These are phyloP conservation scores for Enteromius treurensis DNA, from an alignment of 2,797 vertebrate genomes.

Conservation along the genomic window DNA sequence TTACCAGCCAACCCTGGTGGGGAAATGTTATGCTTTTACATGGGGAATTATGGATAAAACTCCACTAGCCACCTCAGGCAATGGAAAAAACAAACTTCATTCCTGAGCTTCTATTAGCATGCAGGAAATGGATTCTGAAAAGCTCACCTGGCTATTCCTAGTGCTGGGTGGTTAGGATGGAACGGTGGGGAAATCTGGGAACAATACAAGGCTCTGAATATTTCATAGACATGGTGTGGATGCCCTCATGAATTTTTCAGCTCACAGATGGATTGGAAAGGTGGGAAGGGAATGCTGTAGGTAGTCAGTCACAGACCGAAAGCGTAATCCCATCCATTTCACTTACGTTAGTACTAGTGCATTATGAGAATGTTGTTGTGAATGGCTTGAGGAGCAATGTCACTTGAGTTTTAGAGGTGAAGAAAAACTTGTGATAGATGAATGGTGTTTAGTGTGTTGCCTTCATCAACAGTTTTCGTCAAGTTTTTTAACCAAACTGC, in stretches of 20 bases:
- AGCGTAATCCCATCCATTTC: slow-evolving; percentile 16
- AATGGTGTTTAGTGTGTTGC: neutral
- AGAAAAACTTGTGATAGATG: neutral
- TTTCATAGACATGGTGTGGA: slow-evolving; percentile 48
- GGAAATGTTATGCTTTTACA: slow-evolving; percentile 32
- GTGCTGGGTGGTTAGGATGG: slow-evolving; percentile 12
- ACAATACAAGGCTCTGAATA: slow-evolving; percentile 53
- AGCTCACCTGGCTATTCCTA: slow-evolving; percentile 28
- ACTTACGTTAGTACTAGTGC: slow-evolving; percentile 1
- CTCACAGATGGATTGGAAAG: slow-evolving; percentile 7
- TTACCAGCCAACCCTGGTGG: slow-evolving; percentile 29
- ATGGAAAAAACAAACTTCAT: slow-evolving; percentile 17
- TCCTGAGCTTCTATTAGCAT: slow-evolving; percentile 31
- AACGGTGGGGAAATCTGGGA: slow-evolving; percentile 16
- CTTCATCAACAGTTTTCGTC: neutral
- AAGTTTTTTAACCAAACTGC: neutral
- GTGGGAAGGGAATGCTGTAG: slow-evolving; percentile 33
- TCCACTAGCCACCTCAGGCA: slow-evolving; percentile 15
- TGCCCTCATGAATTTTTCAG: slow-evolving; percentile 51
- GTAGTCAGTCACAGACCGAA: slow-evolving; percentile 25
- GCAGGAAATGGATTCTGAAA: slow-evolving; percentile 16
- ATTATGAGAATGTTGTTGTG: neutral
- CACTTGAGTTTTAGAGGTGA: slow-evolving; percentile 1
- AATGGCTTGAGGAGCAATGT: slow-evolving; percentile 2
- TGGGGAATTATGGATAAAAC: slow-evolving; percentile 22